Evolutionary conservation across 2,888 invertebrate species (phyloP).

Genomic region (Adelphocoris suturalis): DNA sequence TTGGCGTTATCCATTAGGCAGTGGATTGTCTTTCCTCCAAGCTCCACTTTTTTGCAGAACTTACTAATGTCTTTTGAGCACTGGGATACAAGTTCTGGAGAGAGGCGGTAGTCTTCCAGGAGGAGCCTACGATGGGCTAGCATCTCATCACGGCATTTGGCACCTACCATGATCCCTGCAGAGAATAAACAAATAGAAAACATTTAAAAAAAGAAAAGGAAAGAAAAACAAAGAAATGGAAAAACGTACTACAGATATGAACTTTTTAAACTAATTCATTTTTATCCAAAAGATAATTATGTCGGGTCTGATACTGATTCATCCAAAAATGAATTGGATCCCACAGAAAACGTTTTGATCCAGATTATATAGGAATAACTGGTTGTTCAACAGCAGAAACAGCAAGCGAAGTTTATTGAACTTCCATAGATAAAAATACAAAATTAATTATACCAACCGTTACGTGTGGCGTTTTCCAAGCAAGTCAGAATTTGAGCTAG

Average conservation of each 20-base stretch:
- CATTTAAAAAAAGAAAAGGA: background rate
- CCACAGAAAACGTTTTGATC: too few species aligned
- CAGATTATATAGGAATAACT: too few species aligned
- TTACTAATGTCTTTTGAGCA: slow-evolving; percentile 91
- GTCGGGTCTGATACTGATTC: too few species aligned
- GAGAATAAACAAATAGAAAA: background rate
- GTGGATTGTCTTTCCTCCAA: slow-evolving; percentile 94
- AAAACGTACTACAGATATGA: too few species aligned
- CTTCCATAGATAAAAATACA: too few species aligned
- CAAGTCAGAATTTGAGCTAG: slow-evolving; percentile 95
- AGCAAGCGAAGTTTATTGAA: too few species aligned
- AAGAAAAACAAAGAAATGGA: too few species aligned
- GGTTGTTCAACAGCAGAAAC: too few species aligned
- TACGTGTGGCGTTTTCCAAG: slow-evolving; percentile 88
- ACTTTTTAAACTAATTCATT: too few species aligned
- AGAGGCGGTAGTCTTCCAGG: slow-evolving; percentile 95
- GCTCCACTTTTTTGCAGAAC: slow-evolving; percentile 87
- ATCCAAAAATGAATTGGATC: too few species aligned
- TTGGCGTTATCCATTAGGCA: slow-evolving; percentile 95
- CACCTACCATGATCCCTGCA: slow-evolving; percentile 14
- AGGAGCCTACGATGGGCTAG: slow-evolving; percentile 93
- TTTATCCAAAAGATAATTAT: too few species aligned
- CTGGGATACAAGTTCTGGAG: slow-evolving; percentile 93
- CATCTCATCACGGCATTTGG: slow-evolving; percentile 90
- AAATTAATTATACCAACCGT: slow-evolving; percentile 79